These are phyloP conservation scores for Calephelis nemesis DNA, from an alignment of 1,140 invertebrate genomes.

Conservation along the genomic window DNA sequence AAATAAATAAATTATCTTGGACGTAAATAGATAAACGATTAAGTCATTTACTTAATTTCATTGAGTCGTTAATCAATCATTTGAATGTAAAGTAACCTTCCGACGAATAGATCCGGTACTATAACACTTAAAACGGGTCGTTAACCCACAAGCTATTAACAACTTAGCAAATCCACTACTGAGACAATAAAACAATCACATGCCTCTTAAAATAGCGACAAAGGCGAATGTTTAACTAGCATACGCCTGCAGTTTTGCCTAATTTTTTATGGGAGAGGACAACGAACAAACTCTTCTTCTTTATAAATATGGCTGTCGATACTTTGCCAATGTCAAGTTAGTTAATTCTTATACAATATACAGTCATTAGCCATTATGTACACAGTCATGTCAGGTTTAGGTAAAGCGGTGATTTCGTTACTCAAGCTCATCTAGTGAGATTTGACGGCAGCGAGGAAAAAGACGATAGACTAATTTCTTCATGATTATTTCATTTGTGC, in stretches of 20 bases:
- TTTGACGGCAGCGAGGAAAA: too few species aligned
- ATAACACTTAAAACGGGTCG: slow-evolving; percentile 28
- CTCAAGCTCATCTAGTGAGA: too few species aligned
- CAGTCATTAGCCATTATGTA: too few species aligned
- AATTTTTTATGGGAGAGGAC: too few species aligned
- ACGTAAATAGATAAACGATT: slow-evolving; percentile 10
- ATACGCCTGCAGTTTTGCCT: not conserved
- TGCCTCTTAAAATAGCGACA: slow-evolving; percentile 5
- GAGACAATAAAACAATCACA: slow-evolving; percentile 27
- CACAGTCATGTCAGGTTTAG: too few species aligned
- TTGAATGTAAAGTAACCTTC: slow-evolving; percentile 19
- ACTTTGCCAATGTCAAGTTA: too few species aligned
- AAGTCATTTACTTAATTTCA: not conserved
- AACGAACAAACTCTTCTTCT: too few species aligned
- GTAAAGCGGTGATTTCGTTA: too few species aligned
- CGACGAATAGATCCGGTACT: slow-evolving; percentile 32
- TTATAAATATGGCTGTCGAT: too few species aligned
- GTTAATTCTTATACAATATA: too few species aligned
- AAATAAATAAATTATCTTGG: not conserved
- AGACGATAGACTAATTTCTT: too few species aligned
- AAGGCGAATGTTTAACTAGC: not conserved
- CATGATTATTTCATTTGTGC: too few species aligned
- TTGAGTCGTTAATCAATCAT: slow-evolving; percentile 3
- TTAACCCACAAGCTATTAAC: slow-evolving; percentile 29
- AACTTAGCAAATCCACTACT: slow-evolving; percentile 22